A percentile compares a stretch with the other conserved stretches of the same genome.
Conservation (phyloP, 2,113 vertebrate genomes). For the Sorex araneus region DNA sequence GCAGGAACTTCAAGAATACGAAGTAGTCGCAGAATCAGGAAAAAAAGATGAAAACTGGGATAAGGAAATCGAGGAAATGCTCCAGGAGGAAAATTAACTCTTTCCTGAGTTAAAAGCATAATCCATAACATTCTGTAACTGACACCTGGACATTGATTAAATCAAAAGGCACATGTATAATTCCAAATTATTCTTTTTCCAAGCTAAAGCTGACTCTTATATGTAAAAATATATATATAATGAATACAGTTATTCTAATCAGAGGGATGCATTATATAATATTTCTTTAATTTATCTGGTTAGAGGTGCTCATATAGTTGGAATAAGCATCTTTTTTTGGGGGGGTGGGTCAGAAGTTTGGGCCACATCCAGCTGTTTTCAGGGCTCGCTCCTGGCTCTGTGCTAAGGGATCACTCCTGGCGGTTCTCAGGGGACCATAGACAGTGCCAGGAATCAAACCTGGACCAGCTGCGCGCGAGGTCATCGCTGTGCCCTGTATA, state of each 20-base stretch:
- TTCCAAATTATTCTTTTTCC: slow-evolving; percentile 61
- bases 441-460: too few species aligned
- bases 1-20: slow-evolving; percentile 97
- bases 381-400: too few species aligned
- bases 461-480: too few species aligned
- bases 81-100: slow-evolving; percentile 92
- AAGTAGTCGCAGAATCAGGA: slow-evolving; percentile 94
- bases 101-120: slow-evolving; percentile 67
- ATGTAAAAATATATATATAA: slow-evolving; percentile 73
- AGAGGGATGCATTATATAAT: slow-evolving; percentile 73
- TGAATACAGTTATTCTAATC: slow-evolving; percentile 71
- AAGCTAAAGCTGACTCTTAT: slow-evolving; percentile 80
- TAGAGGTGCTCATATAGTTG: slow-evolving; percentile 61
- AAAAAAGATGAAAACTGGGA: slow-evolving; percentile 97
- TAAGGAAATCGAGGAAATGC: slow-evolving; percentile 97
- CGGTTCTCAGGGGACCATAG: too few species aligned
- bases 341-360: too few species aligned
- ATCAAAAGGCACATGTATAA: slow-evolving; percentile 76
- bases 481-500: too few species aligned
- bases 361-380: too few species aligned
- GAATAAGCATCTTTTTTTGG: slow-evolving; percentile 54
- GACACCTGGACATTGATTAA: slow-evolving; percentile 50
- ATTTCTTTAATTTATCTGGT: slow-evolving; percentile 73
- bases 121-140: slow-evolving; percentile 75
- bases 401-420: too few species aligned